Evolutionary conservation across 2,888 invertebrate species (phyloP), one percentile per base, ranked within the genome.

Genomic region (Leucozona laternaria): DNA sequence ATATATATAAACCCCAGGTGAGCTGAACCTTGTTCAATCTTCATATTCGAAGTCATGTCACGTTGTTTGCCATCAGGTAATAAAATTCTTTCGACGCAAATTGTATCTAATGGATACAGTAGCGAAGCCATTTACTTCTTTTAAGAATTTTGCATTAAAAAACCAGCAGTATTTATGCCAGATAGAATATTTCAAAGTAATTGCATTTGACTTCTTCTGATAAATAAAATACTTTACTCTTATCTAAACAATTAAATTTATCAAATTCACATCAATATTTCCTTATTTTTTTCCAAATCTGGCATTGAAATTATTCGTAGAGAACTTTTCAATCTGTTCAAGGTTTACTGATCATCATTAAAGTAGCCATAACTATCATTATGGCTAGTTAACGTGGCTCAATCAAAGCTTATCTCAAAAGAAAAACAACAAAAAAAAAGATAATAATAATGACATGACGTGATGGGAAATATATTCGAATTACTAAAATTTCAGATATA

Each of bases 221-320:
- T 20, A 40, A 20, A 31, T 8, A 31, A 2, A 55, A n/a, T 25
- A 53, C n/a, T n/a, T n/a, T n/a, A n/a, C 17, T 20, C 6, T 34
- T 37, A 37, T 17, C 37, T 60, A 25, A 1, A 53, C 15, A 60
- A 60, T 60, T 50, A 62, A 70, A 34, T 60, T 34, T 45, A 55
- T 48, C 34, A 48, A 70, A 43, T 11, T 70, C 45, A 55, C 53
- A 20, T 62, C 55, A 17, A 75, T 73, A 79, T 73, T 73, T 11
- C 43, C n/a, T 43, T 17, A 20, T 28, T 64, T 48, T 75, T 50
- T 28, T 62, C 4, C 22, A 17, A 28, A 20, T 43, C 53, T 79
- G 86, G 58, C 82, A 82, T 86, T 86, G 86, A 81, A 70, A 68
- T 68, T 58, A 58, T 22, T 55, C 13, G 50, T 55, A 13, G 55